Evolutionary conservation across 2,888 invertebrate genomes (phyloP).

Genomic region (Thyatira batis): DNA sequence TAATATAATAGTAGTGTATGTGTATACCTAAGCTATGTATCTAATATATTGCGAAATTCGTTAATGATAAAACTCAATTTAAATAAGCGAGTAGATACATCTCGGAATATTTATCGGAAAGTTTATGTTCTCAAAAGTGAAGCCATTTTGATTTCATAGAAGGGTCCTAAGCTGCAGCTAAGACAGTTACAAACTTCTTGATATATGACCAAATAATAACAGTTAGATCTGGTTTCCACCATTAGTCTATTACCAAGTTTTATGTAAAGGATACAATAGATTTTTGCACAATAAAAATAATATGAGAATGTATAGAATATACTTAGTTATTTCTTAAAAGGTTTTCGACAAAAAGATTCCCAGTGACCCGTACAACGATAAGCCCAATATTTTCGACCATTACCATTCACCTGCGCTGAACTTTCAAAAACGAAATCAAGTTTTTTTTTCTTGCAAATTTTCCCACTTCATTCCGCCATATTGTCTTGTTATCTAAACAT

Average conservation of each 20-base stretch:
- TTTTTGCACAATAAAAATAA: neutral
- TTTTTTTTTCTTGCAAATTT: constrained; percentile 44
- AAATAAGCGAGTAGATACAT: too few species aligned
- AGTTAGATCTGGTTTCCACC: too few species aligned
- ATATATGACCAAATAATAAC: neutral
- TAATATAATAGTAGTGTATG: too few species aligned
- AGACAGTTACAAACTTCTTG: too few species aligned
- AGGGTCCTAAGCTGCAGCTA: too few species aligned
- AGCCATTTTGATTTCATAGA: too few species aligned
- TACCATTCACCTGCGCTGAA: constrained; percentile 25
- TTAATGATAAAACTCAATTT: too few species aligned
- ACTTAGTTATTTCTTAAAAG: neutral
- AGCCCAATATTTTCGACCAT: constrained; percentile 49
- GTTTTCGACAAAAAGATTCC: constrained; percentile 13
- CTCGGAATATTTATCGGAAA: too few species aligned
- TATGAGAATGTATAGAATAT: neutral
- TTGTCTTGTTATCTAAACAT: constrained; percentile 45
- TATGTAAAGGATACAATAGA: neutral
- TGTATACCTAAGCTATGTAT: too few species aligned
- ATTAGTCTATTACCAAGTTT: neutral
- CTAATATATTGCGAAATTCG: too few species aligned
- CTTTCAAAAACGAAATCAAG: constrained; percentile 47
- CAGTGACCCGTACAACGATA: constrained; percentile 33
- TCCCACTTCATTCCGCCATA: constrained; percentile 54
- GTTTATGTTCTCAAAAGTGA: too few species aligned